A percentile compares a stretch with the other conserved stretches of the same genome.
These are phyloP conservation scores for Aphelenchoides besseyi DNA, from an alignment of 1,140 invertebrate genomes.

Conservation along the genomic window DNA sequence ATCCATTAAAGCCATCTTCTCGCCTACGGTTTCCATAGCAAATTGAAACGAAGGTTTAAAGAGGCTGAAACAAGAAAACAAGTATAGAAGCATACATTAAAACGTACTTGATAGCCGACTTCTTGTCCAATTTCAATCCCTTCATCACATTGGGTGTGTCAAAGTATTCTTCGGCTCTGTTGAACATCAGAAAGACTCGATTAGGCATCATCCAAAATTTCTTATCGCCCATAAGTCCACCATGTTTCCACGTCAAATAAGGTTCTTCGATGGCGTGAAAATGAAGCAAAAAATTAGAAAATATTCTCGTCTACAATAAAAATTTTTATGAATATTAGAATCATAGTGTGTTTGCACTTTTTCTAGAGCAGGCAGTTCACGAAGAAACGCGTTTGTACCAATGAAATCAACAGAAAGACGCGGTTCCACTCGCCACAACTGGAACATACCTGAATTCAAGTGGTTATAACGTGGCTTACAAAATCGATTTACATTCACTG, in stretches of 20 bases:
- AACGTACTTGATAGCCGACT: slow-evolving; percentile 31
- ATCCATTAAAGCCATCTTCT: slow-evolving; percentile 30
- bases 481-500: no score
- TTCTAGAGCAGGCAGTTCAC: slow-evolving; percentile 7
- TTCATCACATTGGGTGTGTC: slow-evolving; percentile 29
- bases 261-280: slow-evolving; percentile 40
- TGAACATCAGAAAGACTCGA: slow-evolving; percentile 25
- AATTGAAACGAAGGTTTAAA: slow-evolving; percentile 29
- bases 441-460: slow-evolving; percentile 40
- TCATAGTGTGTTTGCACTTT: slow-evolving; percentile 18
- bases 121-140: slow-evolving; percentile 34
- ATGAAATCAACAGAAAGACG: slow-evolving; percentile 33
- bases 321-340: slow-evolving; percentile 25
- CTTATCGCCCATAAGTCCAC: slow-evolving; percentile 10
- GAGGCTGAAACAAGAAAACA: slow-evolving; percentile 21
- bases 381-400: slow-evolving; percentile 11
- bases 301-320: slow-evolving; percentile 31
- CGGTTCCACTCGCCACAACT: slow-evolving; percentile 35
- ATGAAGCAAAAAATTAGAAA: slow-evolving; percentile 27
- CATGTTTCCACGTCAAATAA: slow-evolving; percentile 34
- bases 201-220: slow-evolving; percentile 41
- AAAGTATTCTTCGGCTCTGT: slow-evolving; percentile 28
- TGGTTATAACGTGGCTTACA: no score
- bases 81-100: not conserved
- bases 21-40: slow-evolving; percentile 29